Evolutionary conservation across 2,888 invertebrate species (phyloP), one percentile per base, ranked within the genome.

Genomic region (Lycaena phlaeas): DNA sequence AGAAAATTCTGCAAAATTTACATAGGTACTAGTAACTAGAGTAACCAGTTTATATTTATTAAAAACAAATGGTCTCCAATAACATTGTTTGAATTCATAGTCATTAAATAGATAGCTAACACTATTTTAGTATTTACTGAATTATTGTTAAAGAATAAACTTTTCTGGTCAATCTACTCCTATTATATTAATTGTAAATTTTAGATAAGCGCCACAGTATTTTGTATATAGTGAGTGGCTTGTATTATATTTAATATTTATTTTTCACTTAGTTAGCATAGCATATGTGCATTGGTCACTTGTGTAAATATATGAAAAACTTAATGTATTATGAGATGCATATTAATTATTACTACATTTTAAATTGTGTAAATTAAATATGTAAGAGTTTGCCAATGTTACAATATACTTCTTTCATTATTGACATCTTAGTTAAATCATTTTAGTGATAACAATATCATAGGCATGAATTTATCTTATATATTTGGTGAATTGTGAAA

Each of bases 111-210:
- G 43, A 42, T 49, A 48, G 57, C 53, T 57, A 57, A 54, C 57
- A 63, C 57, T 68, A 57, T 56, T 48, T 57, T 58, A 54, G 59
- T 55, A 43, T 66, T 64, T 64, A 64, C 56, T 64, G 65, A 68
- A 67, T 68, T 66, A 65, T 71, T 66, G 59, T 63, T 59, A 53
- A 46, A 46, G 61, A 54, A 59, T 47, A 53, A 57, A 63, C 68
- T 67, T 59, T 75, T 77, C 76, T 77, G 74, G 77, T 77, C 76
- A 75, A 59, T 70, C 58, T 64, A 66, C 68, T 69, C 67, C 68
- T 75, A 71, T 64, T 68, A 62, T 57, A 55, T 50, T 53, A 50
- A 57, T 61, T 66, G 55, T 65, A 59, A 59, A 60, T 56, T 49
- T 50, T 49, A 50, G 48, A 43, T 47, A 48, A 50, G 17, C 34